Conservation (phyloP, 1,140 invertebrate species). For the Drosophila triauraria region DNA sequence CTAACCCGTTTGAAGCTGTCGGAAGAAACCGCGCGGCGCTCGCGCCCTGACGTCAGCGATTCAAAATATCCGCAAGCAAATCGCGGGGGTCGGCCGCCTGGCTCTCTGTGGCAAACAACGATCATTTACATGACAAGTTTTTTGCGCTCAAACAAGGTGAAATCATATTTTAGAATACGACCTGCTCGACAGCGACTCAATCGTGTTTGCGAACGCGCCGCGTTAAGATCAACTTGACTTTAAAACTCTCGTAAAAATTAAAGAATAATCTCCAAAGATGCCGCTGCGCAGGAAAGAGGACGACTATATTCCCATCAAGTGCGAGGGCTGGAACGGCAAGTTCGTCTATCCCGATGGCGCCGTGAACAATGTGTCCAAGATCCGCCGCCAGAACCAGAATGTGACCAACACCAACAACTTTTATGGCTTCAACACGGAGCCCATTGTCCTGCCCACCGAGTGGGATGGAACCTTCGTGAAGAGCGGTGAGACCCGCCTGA, state of each 20-base stretch:
- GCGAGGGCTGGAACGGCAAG: slow-evolving; percentile 84
- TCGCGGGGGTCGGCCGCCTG: slow-evolving; percentile 51
- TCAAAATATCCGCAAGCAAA: slow-evolving; percentile 46
- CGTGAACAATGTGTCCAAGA: slow-evolving; percentile 79
- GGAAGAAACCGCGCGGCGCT: slow-evolving; percentile 44
- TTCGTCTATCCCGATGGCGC: slow-evolving; percentile 73
- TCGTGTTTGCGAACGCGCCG: slow-evolving; percentile 62
- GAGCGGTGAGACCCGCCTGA: slow-evolving; percentile 63
- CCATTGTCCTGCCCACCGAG: slow-evolving; percentile 73
- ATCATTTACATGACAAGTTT: slow-evolving; percentile 68
- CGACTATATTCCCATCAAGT: slow-evolving; percentile 84
- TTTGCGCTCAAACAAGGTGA: slow-evolving; percentile 57
- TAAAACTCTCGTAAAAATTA: not conserved
- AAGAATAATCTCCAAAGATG: slow-evolving; percentile 38
- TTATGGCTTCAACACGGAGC: slow-evolving; percentile 74
- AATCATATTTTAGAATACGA: slow-evolving; percentile 81
- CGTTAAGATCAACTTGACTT: slow-evolving; percentile 31
- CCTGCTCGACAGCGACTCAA: slow-evolving; percentile 42
- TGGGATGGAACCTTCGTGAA: slow-evolving; percentile 83
- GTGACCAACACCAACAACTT: slow-evolving; percentile 82
- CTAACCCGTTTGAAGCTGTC: slow-evolving; percentile 59
- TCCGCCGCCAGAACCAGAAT: slow-evolving; percentile 78
- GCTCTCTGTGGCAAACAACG: slow-evolving; percentile 42
- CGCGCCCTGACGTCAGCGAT: slow-evolving; percentile 62
- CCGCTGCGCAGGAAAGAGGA: slow-evolving; percentile 73